Evolutionary conservation across 2,797 vertebrate species (phyloP).

Genomic region (Orientallactaga sibirica): DNA sequence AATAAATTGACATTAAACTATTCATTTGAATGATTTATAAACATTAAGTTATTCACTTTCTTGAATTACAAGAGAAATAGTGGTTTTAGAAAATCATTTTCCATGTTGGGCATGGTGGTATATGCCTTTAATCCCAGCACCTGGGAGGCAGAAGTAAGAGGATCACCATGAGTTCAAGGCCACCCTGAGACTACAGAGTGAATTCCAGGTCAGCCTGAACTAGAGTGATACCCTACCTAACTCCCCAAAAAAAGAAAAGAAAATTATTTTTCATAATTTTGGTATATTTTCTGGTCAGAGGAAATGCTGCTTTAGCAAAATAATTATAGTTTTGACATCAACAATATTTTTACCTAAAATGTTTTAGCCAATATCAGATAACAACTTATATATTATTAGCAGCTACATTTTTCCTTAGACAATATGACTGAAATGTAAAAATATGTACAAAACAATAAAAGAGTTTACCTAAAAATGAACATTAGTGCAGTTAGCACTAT

Average conservation of each 20-base stretch:
- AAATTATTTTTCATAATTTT: neutral
- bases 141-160: too few species aligned
- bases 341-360: neutral
- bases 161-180: too few species aligned
- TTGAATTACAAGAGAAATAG: neutral
- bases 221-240: too few species aligned
- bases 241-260: neutral
- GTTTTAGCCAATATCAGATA: neutral
- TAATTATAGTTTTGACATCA: neutral
- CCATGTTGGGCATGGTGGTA: too few species aligned
- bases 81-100: neutral
- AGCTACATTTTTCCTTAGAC: neutral
- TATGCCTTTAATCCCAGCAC: too few species aligned
- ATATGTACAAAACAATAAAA: neutral
- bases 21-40: neutral
- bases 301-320: conserved; percentile 1
- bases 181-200: too few species aligned
- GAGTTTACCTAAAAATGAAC: neutral
- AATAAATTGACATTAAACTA: neutral
- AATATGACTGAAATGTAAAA: neutral
- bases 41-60: neutral
- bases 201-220: too few species aligned
- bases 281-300: neutral
- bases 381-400: neutral
- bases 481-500: neutral